Conservation (phyloP, 1,140 invertebrate species). For the Drosophila hydei region DNA sequence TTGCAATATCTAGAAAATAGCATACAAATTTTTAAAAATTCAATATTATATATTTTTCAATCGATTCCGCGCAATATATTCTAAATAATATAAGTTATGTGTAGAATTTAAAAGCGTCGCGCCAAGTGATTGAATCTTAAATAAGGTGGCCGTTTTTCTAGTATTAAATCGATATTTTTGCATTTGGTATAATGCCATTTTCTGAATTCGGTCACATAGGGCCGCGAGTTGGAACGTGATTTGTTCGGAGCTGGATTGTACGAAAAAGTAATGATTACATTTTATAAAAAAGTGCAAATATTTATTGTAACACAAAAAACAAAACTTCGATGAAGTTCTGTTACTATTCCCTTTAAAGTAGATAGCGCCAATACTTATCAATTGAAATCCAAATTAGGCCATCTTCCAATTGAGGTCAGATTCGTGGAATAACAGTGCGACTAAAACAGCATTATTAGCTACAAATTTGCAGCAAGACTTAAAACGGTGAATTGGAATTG, state of each 20-base stretch:
- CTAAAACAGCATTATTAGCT: constrained; percentile 9
- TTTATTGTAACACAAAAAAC: not conserved
- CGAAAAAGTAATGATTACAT: constrained; percentile 32
- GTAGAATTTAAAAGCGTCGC: not conserved
- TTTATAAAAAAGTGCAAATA: constrained; percentile 3
- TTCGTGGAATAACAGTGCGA: constrained; percentile 43
- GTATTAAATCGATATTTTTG: constrained; percentile 23
- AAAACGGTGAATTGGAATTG: not conserved
- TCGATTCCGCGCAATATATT: too few species aligned
- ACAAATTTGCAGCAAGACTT: constrained; percentile 2
- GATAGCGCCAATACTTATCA: not conserved
- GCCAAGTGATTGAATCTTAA: not conserved
- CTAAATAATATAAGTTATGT: too few species aligned
- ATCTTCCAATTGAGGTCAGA: constrained; percentile 45
- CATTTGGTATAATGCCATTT: not conserved
- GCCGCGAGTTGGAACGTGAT: constrained; percentile 47
- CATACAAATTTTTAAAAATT: too few species aligned
- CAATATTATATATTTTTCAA: too few species aligned
- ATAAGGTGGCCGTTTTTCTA: constrained; percentile 2
- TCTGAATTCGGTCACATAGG: constrained; percentile 28
- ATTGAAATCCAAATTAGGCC: constrained; percentile 2
- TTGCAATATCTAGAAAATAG: too few species aligned
- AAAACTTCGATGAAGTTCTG: not conserved
- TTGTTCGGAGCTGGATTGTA: constrained; percentile 39
- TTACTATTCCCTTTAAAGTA: not conserved